Evolutionary conservation across 2,888 invertebrate genomes (phyloP).

Genomic region (Erebia aethiops): DNA sequence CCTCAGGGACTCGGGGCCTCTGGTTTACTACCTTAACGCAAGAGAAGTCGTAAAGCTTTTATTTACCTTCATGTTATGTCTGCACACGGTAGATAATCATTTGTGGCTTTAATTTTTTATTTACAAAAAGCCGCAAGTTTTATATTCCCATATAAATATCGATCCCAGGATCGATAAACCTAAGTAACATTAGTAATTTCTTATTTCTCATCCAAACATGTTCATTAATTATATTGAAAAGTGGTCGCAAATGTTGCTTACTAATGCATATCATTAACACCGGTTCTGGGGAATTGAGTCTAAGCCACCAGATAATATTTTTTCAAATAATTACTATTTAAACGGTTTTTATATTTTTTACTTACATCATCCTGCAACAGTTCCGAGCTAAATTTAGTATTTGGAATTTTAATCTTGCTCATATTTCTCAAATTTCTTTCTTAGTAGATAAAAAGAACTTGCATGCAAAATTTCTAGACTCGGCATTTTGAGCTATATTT

Average conservation of each 20-base stretch:
- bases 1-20: neutral
- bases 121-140: neutral
- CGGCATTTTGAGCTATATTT: too few relatives aligned
- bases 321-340: neutral
- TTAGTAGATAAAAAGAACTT: too few relatives aligned
- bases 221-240: slow-evolving; percentile 36
- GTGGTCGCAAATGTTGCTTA: slow-evolving; percentile 31
- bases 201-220: slow-evolving; percentile 22
- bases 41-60: neutral
- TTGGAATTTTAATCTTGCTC: too few relatives aligned
- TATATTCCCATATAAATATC: too few relatives aligned
- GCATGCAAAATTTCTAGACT: too few relatives aligned
- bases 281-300: slow-evolving; percentile 29
- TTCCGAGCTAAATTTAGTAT: too few relatives aligned
- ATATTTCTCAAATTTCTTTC: too few relatives aligned
- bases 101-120: neutral
- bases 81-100: neutral
- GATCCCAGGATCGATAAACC: slow-evolving; percentile 10
- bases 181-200: neutral
- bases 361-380: too few relatives aligned
- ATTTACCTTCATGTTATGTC: neutral
- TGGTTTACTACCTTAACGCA: neutral
- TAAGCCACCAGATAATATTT: neutral
- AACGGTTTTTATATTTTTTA: too few relatives aligned
- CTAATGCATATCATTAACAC: slow-evolving; percentile 35